These are phyloP conservation scores for Lasioglossum lativentre DNA, from an alignment of 2,888 invertebrate genomes.

Conservation along the genomic window DNA sequence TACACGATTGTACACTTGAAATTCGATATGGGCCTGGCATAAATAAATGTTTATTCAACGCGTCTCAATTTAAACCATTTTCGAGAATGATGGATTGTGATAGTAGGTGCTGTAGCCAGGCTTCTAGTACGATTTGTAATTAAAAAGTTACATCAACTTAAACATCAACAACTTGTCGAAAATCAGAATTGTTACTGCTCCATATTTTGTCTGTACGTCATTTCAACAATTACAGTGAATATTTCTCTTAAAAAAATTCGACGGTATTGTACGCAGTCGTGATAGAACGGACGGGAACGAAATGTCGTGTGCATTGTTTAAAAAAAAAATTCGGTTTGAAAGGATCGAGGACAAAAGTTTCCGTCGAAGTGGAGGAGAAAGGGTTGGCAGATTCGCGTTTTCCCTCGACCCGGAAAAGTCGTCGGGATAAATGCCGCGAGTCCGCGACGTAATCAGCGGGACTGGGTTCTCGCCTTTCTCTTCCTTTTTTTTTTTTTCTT, in stretches of 20 bases:
- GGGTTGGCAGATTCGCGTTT: slow-evolving; percentile 7
- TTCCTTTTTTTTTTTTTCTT: neutral
- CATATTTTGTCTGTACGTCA: neutral
- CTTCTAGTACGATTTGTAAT: too few species aligned
- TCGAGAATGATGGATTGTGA: too few species aligned
- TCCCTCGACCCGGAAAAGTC: slow-evolving; percentile 38
- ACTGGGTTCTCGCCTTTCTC: slow-evolving; percentile 30
- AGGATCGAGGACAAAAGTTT: neutral
- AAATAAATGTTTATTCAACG: neutral
- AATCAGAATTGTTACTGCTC: neutral
- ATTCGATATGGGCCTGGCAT: neutral
- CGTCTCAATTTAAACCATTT: too few species aligned
- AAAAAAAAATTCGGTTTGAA: neutral
- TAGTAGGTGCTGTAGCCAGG: too few species aligned
- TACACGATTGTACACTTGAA: neutral
- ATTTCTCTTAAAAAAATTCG: neutral
- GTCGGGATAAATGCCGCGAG: slow-evolving; percentile 15
- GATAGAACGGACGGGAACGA: neutral
- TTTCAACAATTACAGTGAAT: neutral
- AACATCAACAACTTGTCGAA: too few species aligned
- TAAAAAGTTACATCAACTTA: too few species aligned
- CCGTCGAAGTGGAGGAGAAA: neutral
- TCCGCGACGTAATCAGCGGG: slow-evolving; percentile 24
- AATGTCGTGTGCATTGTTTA: neutral
- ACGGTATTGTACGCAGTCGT: neutral